Conservation (phyloP, 2,888 invertebrate species). For the Lamellibrachia satsuma region DNA sequence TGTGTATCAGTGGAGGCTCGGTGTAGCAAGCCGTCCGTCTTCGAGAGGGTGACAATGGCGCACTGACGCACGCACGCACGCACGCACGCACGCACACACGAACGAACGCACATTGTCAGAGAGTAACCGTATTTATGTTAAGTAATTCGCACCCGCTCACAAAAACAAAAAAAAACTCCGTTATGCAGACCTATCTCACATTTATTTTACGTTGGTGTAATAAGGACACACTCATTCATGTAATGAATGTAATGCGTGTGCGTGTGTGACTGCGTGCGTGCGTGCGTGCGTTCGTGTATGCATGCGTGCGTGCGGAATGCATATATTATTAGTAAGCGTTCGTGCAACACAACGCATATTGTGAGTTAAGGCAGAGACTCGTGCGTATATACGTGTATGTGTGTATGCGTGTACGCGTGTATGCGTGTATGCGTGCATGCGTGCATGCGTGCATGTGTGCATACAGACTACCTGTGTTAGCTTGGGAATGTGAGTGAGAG, state of each 20-base stretch:
- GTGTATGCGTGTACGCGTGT: neutral
- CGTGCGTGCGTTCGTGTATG: neutral
- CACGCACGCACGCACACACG: neutral
- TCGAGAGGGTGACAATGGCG: neutral
- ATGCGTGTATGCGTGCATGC: neutral
- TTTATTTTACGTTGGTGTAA: no score
- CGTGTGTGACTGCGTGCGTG: neutral
- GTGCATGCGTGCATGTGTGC: neutral
- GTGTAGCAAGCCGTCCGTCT: neutral
- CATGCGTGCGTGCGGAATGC: neutral
- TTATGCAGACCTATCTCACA: neutral
- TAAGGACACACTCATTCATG: no score
- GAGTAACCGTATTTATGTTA: no score
- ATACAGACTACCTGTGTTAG: neutral
- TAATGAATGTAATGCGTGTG: neutral
- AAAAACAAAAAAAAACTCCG: neutral
- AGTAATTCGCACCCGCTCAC: neutral
- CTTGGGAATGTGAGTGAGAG: no score
- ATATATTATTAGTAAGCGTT: neutral
- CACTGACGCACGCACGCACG: neutral
- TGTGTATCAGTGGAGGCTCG: no score
- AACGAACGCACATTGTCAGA: no score
- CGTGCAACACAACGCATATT: neutral
- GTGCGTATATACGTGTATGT: neutral
- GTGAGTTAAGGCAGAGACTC: neutral